Evolutionary conservation across 2,888 invertebrate species (phyloP).

Genomic region (Drosophila conformis): DNA sequence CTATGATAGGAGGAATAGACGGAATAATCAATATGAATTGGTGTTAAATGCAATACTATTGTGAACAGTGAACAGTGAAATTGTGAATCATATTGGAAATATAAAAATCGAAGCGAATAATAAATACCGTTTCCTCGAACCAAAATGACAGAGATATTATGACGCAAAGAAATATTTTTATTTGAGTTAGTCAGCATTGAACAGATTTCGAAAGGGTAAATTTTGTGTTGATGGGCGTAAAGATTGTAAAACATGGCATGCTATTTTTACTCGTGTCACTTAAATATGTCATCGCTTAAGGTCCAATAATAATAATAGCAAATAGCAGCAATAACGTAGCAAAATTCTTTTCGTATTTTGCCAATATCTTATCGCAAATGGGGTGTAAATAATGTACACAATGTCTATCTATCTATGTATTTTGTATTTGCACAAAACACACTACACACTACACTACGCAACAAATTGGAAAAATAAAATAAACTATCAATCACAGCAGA

Average conservation of each 20-base stretch:
- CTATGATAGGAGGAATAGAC: slow-evolving; percentile 23
- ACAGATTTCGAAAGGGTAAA: slow-evolving; percentile 1
- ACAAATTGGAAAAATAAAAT: slow-evolving; percentile 27
- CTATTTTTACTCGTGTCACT: not conserved
- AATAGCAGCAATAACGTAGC: not conserved
- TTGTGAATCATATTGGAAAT: slow-evolving; percentile 53
- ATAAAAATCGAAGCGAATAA: slow-evolving; percentile 23
- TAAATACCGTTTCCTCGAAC: slow-evolving; percentile 30
- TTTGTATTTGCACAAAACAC: not conserved
- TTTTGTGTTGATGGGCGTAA: not conserved
- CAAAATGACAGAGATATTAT: slow-evolving; percentile 41
- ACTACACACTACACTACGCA: slow-evolving; percentile 8
- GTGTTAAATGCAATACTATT: slow-evolving; percentile 24
- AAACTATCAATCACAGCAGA: slow-evolving; percentile 17
- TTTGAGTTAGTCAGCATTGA: slow-evolving; percentile 36
- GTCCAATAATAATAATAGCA: slow-evolving; percentile 18
- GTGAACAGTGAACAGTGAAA: slow-evolving; percentile 25
- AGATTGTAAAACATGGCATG: not conserved
- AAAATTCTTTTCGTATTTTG: slow-evolving; percentile 16
- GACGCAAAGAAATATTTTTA: slow-evolving; percentile 36
- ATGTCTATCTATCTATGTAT: not conserved
- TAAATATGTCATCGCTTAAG: not conserved
- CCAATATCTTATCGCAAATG: slow-evolving; percentile 39
- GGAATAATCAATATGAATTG: slow-evolving; percentile 24
- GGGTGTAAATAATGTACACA: slow-evolving; percentile 24